Base-by-base conservation (phyloP, 1,140 invertebrate species). In the Argopecten irradians region DNA sequence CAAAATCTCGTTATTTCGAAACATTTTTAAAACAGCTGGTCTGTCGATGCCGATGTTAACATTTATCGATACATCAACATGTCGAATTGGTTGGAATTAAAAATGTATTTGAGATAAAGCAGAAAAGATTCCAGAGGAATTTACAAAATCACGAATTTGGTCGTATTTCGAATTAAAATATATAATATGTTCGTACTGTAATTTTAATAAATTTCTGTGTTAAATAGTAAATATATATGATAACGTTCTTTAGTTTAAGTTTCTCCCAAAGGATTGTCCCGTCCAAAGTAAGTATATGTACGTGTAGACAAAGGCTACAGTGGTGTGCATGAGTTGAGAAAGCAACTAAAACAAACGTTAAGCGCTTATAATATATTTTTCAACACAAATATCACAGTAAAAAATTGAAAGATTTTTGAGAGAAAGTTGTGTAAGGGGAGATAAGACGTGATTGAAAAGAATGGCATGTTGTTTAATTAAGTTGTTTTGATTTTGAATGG, bases 231-330 rank as follows among this genome's bases (percentile, higher is more conserved):
- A 71, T 71, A 71, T 71, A 71, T n/a, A 71, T 71, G 55, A 71
- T 71, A 7, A 71, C 55, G 55, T 71, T 71, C 55, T 71, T 71
- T 71, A 71, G 55, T 71, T 71, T 71, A 71, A 71, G 55, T 71
- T 28, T 71, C 55, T 7, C 55, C 55, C 16, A 8, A 71, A 0
- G 55, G 55, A 71, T 28, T n/a, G 28, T 28, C 55, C 55, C 28
- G 55, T 71, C 55, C 22, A 71, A 71, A 71, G 55, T 71, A 71
- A 71, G 55, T 71, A 71, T 71, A 11, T n/a, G 7, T 55, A 71
- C 13, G 55, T 71, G 16, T 71, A 8, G n/a, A 71, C 55, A 71
- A 71, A 71, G n/a, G 55, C 5, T 28, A 28, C 14, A 71, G 11
- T 28, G 55, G 1, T 71, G 55, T 71, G 55, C 1, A 71, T 71